These are phyloP conservation scores for Pangasius larnaudii DNA, from an alignment of 2,797 vertebrate species.

Conservation along the genomic window DNA sequence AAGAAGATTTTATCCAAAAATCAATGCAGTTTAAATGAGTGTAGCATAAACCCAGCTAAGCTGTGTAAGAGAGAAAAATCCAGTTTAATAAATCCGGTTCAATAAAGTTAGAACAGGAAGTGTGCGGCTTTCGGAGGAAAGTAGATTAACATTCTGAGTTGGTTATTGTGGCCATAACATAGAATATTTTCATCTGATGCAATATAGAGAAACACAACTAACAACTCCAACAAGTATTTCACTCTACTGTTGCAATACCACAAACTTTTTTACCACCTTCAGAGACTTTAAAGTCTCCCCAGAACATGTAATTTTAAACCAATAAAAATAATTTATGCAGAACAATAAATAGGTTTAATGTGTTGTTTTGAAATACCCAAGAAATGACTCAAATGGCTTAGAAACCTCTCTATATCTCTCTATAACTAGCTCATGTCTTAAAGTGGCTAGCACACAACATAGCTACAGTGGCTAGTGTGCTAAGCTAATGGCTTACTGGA, in stretches of 20 bases:
- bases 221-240: conserved; percentile 54
- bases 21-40: conserved; percentile 2
- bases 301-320: conserved; percentile 17
- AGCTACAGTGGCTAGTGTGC: not conserved
- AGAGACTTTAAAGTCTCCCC: not conserved
- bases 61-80: not conserved
- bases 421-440: not conserved
- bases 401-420: not conserved
- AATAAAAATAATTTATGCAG: conserved; percentile 21
- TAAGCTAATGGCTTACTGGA: not conserved
- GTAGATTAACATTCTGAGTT: conserved; percentile 42
- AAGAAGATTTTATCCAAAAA: not conserved
- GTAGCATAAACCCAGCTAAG: not conserved
- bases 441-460: not conserved
- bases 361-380: not conserved
- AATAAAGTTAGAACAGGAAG: conserved; percentile 17
- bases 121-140: conserved; percentile 24
- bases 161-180: conserved; percentile 31
- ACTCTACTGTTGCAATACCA: conserved; percentile 72
- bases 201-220: conserved; percentile 27
- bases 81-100: conserved; percentile 27
- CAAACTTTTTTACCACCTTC: conserved; percentile 11
- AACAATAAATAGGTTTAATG: conserved; percentile 17
- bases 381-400: not conserved
- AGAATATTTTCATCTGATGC: conserved; percentile 34